Base-by-base conservation (phyloP, 2,888 invertebrate genomes). In the Drosophila merina region DNA sequence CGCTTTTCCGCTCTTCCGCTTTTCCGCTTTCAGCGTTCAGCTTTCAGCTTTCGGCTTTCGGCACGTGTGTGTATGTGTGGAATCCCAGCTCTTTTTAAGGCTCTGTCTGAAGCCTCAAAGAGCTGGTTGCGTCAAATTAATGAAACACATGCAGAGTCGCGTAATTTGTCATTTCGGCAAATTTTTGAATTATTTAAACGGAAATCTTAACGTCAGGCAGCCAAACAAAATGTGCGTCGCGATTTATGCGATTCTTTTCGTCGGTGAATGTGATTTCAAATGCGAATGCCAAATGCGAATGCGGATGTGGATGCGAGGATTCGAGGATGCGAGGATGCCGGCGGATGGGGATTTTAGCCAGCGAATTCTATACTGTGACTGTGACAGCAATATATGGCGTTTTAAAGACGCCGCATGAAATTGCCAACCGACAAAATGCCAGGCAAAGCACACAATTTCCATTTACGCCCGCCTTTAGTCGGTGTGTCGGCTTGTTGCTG, bases 101-200 rank as follows among this genome's bases (percentile, higher is more conserved):
- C 57, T 58, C 57, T 58, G 72, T 55, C 59, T 58, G 38, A 33
- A 10, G 33, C 33, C 33, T 33, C 33, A 33, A 45, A 20, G 20
- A 42, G 40, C 40, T 42, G 67, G 48, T 57, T 57, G 68, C 60
- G 68, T 69, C 66, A 82, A 80, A 80, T 80, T 80, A 80, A 80
- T 80, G 84, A 84, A 81, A 78, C 78, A 76, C 81, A 84, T 80
- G 75, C 80, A 77, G 80, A 60, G 71, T 56, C 60, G 76, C 81
- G 84, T 81, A 80, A 80, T 80, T 80, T 84, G 81, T 80, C 80
- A 80, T 84, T 80, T 80, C 84, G 80, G 81, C 84, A 78, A 80
- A 80, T 80, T 80, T 71, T 80, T 76, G 76, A 84, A 80, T 76
- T 84, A 84, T 84, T 84, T 78, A 80, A 80, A 78, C 76, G 78